Conservation (phyloP, 2,888 invertebrate species). For the Coelogynopora nodosa region DNA sequence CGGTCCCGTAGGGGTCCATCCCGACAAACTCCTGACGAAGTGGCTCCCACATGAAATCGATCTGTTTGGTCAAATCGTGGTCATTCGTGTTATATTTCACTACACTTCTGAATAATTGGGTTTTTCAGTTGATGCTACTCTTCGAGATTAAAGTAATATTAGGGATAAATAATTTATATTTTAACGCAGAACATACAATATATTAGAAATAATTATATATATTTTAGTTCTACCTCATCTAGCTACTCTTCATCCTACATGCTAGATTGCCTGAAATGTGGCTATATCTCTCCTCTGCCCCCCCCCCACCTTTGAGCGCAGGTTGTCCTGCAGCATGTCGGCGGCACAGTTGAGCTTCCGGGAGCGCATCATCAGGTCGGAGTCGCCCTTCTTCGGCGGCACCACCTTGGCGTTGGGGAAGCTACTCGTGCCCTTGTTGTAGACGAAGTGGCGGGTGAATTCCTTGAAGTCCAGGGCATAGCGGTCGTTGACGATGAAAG, state of each 20-base stretch:
- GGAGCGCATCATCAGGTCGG: constrained; percentile 59
- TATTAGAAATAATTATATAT: no score
- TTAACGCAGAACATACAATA: no score
- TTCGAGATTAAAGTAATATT: no score
- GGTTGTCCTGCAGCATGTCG: constrained; percentile 59
- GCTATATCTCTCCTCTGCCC: no score
- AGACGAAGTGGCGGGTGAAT: constrained; percentile 61
- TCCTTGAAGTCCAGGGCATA: constrained; percentile 58
- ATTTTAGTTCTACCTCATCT: no score
- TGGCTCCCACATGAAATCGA: constrained; percentile 61
- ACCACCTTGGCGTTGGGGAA: constrained; percentile 60
- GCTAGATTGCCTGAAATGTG: no score
- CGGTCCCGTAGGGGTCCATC: constrained; percentile 60
- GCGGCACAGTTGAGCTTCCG: constrained; percentile 59
- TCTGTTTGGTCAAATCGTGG: no score
- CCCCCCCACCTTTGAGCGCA: constrained; percentile 58
- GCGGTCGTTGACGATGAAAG: constrained; percentile 60
- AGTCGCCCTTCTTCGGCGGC: constrained; percentile 59
- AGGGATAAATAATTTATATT: no score
- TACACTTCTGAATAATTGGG: no score
- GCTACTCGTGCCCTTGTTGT: constrained; percentile 56
- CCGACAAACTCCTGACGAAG: constrained; percentile 57
- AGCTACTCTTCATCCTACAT: no score
- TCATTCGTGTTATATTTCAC: no score
- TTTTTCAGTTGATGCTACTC: no score